Evolutionary conservation across 2,797 vertebrate genomes (phyloP), one percentile per base, ranked within the genome.

Genomic region (Remorina albescens): DNA sequence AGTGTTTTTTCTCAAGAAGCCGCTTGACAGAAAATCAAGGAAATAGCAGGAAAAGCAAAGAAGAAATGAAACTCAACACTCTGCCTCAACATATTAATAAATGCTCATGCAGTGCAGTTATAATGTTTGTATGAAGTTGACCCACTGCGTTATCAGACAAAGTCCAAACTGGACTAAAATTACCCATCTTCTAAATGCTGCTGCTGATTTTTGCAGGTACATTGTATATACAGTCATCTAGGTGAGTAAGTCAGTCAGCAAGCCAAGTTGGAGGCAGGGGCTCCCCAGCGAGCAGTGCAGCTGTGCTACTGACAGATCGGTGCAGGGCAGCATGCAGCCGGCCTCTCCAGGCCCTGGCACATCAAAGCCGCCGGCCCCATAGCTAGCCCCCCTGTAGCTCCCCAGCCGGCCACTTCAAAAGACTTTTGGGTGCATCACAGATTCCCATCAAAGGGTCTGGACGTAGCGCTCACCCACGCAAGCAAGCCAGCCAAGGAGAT

Each of bases 401-500:
- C 88, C 88, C 63, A 83, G 92, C 80, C 90, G 78, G 90, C 90
- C 91, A 95, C 94, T 95, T 96, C 95, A 96, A 96, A 93, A 95
- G 94, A 86, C 78, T 86, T 85, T 90, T 82, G 86, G 89, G 94
- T 81, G 93, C 94, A 95, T 95, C 94, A 57, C 89, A 85, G 85
- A 93, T 92, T 92, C 89, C 90, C 90, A 94, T 94, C 93, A 94
- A 94, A 93, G 92, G 83, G 78, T 56, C 77, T 85, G 83, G 82
- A 92, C 73, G 82, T 60, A 78, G 84, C 83, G 64, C 87, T 90
- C 86, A 81, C 88, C 83, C 88, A 88, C 80, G 72, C 86, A 90
- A 82, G 84, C 68, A 23, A 84, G 86, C 75, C 88, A 82, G 88
- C 84, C 89, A 89, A 88, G 88, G 78, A 92, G 86, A 91, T 92